Evolutionary conservation across 2,113 vertebrate genomes (phyloP).

Genomic region (Dasyurus viverrinus): DNA sequence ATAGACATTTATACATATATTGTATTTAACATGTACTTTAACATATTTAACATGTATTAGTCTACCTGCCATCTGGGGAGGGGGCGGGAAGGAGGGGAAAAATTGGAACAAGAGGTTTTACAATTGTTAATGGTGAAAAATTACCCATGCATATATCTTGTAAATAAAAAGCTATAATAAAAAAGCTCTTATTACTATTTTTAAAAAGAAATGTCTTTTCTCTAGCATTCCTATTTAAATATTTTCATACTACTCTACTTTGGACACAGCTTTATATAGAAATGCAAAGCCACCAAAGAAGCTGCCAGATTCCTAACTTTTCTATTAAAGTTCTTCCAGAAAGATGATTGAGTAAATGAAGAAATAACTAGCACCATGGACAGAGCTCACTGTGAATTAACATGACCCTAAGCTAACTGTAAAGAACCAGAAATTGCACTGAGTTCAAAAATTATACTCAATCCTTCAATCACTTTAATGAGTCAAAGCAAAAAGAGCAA

Average conservation of each 20-base stretch:
- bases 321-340: constrained; percentile 85
- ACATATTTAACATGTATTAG: no score
- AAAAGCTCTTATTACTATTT: no score
- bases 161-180: no score
- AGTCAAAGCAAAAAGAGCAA: constrained; percentile 74
- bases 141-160: no score
- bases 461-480: constrained; percentile 80
- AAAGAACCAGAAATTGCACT: constrained; percentile 75
- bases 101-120: no score
- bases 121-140: no score
- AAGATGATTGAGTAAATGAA: constrained; percentile 66
- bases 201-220: constrained; percentile 57
- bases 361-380: constrained; percentile 83
- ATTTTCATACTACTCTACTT: constrained; percentile 87
- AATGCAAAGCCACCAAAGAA: constrained; percentile 86
- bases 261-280: constrained; percentile 90
- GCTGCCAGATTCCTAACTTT: no score
- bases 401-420: constrained; percentile 74
- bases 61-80: no score
- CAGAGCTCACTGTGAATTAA: constrained; percentile 80
- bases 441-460: constrained; percentile 78
- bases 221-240: constrained; percentile 82
- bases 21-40: no score
- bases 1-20: no score
- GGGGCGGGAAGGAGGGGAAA: no score